A percentile compares a stretch with the other conserved stretches of the same genome.
These are phyloP conservation scores for Nipponia nippon DNA, from an alignment of 2,113 vertebrate species.

Conservation along the genomic window DNA sequence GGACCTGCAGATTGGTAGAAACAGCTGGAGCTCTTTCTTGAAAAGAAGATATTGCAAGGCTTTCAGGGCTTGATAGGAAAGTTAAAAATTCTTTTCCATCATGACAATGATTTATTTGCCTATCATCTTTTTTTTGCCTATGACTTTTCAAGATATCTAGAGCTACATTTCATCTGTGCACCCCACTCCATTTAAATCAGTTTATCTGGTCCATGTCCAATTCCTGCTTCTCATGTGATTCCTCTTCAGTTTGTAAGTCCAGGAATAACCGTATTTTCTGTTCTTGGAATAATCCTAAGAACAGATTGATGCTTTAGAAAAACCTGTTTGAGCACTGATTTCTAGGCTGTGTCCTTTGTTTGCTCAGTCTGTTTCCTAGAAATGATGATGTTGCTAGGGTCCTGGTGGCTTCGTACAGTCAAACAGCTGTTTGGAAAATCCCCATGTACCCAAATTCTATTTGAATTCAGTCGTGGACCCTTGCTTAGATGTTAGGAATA, in stretches of 20 bases:
- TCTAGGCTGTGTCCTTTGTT: not conserved
- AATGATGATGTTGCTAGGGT: not conserved
- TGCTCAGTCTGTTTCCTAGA: not conserved
- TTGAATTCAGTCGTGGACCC: not conserved
- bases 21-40: not conserved
- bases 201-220: not conserved
- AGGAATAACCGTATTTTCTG: not conserved
- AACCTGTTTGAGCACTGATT: not conserved
- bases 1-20: not conserved
- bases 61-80: not conserved
- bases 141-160: not conserved
- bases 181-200: not conserved
- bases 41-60: not conserved
- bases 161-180: not conserved
- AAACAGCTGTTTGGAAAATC: not conserved
- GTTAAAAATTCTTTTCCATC: not conserved
- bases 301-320: not conserved
- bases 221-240: not conserved
- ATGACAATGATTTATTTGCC: not conserved
- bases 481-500: not conserved
- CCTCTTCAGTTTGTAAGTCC: not conserved
- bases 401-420: not conserved
- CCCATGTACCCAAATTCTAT: not conserved
- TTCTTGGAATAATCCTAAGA: constrained; percentile 24
- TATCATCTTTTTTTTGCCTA: not conserved